These are phyloP conservation scores for Rallus limicola DNA, from an alignment of 2,113 vertebrate genomes.

Conservation along the genomic window DNA sequence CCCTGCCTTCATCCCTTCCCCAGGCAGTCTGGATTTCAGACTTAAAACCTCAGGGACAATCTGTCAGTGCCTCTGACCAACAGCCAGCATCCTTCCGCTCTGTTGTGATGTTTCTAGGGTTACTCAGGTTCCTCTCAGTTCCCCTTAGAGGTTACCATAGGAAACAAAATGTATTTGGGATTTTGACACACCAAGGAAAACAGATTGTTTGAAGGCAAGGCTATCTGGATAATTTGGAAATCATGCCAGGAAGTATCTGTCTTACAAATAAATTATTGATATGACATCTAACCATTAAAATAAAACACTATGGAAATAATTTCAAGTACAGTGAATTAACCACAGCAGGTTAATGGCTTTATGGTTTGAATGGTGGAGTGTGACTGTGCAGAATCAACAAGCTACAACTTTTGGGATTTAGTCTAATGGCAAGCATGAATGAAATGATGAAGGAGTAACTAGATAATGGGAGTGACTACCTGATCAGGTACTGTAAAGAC, in stretches of 20 bases:
- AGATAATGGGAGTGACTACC: background rate
- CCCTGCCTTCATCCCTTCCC: background rate
- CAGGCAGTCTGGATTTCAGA: background rate
- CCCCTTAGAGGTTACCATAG: background rate
- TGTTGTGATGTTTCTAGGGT: background rate
- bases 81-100: background rate
- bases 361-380: background rate
- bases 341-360: background rate
- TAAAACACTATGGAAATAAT: background rate
- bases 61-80: background rate
- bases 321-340: background rate
- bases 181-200: background rate
- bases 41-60: background rate
- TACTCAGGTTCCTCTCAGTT: background rate
- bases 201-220: background rate
- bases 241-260: background rate
- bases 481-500: background rate
- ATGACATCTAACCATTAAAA: background rate
- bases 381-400: background rate
- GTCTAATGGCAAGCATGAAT: background rate
- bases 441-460: background rate
- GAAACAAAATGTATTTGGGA: background rate
- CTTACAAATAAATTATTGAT: background rate
- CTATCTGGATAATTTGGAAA: background rate
- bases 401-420: background rate